Conservation (phyloP, 1,140 invertebrate species). For the Phthorimaea operculella region DNA sequence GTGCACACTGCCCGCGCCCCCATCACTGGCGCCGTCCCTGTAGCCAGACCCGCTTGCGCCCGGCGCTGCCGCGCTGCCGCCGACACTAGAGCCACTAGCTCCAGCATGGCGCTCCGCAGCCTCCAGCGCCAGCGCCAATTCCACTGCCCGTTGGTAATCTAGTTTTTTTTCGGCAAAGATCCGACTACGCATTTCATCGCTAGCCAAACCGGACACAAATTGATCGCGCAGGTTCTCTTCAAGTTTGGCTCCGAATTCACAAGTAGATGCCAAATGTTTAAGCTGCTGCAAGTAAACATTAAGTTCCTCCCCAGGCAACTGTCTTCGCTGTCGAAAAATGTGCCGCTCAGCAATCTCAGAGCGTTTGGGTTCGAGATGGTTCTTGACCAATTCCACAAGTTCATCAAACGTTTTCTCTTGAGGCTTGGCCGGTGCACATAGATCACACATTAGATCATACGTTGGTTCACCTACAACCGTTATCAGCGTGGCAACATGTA, state of each 20-base stretch:
- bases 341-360: constrained; percentile 12
- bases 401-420: constrained; percentile 20
- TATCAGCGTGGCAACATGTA: constrained; percentile 21
- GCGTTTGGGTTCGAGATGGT: constrained; percentile 20
- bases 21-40: background rate
- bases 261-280: constrained; percentile 19
- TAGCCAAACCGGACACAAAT: constrained; percentile 15
- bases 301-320: constrained; percentile 15
- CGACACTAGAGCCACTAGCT: background rate
- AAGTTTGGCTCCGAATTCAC: constrained; percentile 10
- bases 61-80: background rate
- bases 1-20: background rate
- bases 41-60: background rate
- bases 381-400: constrained; percentile 20
- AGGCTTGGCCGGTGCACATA: constrained; percentile 25
- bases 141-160: constrained; percentile 11
- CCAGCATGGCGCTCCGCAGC: constrained; percentile 12
- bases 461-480: constrained; percentile 23
- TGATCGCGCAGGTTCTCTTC: constrained; percentile 18
- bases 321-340: constrained; percentile 21
- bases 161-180: constrained; percentile 12
- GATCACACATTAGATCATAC: constrained; percentile 27
- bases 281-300: constrained; percentile 17
- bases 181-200: constrained; percentile 12
- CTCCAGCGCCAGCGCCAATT: constrained; percentile 14